These are phyloP conservation scores for Hormaphis cornu DNA, from an alignment of 1,140 invertebrate species.

Conservation along the genomic window DNA sequence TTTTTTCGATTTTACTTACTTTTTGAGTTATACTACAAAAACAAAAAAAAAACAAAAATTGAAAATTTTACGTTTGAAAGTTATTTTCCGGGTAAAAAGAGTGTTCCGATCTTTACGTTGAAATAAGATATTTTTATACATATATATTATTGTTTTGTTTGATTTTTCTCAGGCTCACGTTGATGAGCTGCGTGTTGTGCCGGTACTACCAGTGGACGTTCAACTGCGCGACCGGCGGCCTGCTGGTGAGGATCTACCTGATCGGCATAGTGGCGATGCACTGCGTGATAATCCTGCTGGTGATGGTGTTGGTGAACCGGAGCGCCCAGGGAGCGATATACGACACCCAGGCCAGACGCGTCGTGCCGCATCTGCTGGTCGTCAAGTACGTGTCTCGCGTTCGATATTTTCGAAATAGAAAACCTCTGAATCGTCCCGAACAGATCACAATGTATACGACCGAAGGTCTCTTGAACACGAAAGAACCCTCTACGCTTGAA, in stretches of 20 bases:
- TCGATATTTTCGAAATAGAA: too few relatives aligned
- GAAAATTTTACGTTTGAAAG: too few relatives aligned
- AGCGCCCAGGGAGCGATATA: conserved; percentile 60
- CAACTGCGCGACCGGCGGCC: conserved; percentile 53
- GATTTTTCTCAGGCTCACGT: conserved; percentile 50
- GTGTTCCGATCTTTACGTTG: too few relatives aligned
- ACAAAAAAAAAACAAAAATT: too few relatives aligned
- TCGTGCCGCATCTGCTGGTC: conserved; percentile 55
- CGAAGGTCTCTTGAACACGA: too few relatives aligned
- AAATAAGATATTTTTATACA: too few relatives aligned
- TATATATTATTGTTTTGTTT: not conserved
- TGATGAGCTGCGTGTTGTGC: conserved; percentile 54
- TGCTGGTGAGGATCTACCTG: conserved; percentile 57
- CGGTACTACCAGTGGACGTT: conserved; percentile 55
- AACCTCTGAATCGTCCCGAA: too few relatives aligned
- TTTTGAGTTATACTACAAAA: too few relatives aligned
- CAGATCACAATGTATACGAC: too few relatives aligned
- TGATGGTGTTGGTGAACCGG: conserved; percentile 56
- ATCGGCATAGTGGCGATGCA: conserved; percentile 55
- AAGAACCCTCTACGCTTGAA: too few relatives aligned
- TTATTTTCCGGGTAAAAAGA: too few relatives aligned
- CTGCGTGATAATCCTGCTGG: conserved; percentile 49
- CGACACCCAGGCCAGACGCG: conserved; percentile 54
- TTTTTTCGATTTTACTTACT: too few relatives aligned
- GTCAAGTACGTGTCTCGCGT: conserved; percentile 62